Percentiles rank a stretch among this genome's conserved stretches.
These are phyloP conservation scores for Allolobophora icterica DNA, from an alignment of 2,888 invertebrate genomes.

Conservation along the genomic window DNA sequence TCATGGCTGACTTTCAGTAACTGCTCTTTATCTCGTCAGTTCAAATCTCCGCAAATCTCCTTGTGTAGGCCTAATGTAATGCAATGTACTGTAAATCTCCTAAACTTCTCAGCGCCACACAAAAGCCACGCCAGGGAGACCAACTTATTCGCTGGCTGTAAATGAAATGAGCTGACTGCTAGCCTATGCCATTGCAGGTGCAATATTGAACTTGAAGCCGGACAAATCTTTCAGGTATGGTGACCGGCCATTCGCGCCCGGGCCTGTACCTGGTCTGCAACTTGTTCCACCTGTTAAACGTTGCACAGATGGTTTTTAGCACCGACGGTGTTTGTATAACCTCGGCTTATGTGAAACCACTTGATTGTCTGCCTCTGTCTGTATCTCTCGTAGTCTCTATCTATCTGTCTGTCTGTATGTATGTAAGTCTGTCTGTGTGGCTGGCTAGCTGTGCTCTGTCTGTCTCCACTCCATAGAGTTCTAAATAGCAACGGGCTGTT, in stretches of 20 bases:
- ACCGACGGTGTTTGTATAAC: not conserved
- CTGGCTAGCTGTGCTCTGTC: conserved; percentile 14
- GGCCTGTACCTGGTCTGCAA: not conserved
- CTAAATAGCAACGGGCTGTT: not conserved
- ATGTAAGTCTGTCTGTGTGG: too few species aligned
- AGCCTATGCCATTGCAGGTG: conserved; percentile 1
- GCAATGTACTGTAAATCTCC: too few species aligned
- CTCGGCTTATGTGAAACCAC: not conserved
- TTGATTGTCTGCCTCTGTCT: conserved; percentile 25
- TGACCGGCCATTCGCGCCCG: not conserved
- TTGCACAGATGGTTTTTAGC: not conserved
- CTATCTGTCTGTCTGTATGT: conserved; percentile 24
- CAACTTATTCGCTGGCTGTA: too few species aligned
- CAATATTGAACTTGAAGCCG: not conserved
- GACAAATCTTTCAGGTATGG: not conserved
- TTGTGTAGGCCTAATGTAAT: too few species aligned
- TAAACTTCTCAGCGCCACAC: too few species aligned
- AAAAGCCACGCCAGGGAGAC: too few species aligned
- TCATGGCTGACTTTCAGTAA: too few species aligned
- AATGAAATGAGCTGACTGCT: too few species aligned
- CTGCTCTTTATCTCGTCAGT: too few species aligned
- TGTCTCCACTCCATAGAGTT: not conserved
- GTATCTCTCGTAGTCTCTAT: not conserved
- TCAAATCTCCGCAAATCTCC: too few species aligned
- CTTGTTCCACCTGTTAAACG: not conserved